Evolutionary conservation across 2,888 invertebrate genomes (phyloP).

Genomic region (Hyalella azteca): DNA sequence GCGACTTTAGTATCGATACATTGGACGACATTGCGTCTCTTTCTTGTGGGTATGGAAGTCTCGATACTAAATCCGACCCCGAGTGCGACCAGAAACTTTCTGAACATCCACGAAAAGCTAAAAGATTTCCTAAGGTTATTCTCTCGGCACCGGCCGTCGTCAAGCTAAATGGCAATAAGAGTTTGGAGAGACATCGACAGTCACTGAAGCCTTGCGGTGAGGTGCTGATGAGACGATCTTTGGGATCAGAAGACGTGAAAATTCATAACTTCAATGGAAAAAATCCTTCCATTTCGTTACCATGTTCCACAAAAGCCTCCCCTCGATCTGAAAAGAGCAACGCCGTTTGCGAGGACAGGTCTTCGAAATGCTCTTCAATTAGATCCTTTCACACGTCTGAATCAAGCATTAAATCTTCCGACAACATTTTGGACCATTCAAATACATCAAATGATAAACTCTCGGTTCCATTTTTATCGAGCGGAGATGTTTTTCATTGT

Average conservation of each 20-base stretch:
- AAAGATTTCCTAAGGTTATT: background rate
- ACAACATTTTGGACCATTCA: constrained; percentile 48
- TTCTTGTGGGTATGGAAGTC: constrained; percentile 53
- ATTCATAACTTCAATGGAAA: background rate
- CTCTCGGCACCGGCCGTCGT: background rate
- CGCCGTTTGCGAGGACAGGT: background rate
- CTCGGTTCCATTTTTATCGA: constrained; percentile 20
- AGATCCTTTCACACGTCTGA: constrained; percentile 51
- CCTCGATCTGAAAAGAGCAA: constrained; percentile 14
- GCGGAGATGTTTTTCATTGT: constrained; percentile 37
- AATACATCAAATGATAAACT: background rate
- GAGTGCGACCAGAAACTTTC: constrained; percentile 24
- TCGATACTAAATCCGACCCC: constrained; percentile 49
- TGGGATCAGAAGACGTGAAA: constrained; percentile 1
- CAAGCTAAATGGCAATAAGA: background rate
- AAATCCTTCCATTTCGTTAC: background rate
- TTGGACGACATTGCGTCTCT: constrained; percentile 54
- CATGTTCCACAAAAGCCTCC: background rate
- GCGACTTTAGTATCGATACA: constrained; percentile 56
- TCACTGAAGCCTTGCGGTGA: constrained; percentile 28
- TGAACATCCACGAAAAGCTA: background rate
- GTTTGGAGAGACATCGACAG: background rate
- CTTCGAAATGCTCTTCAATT: background rate
- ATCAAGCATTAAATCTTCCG: constrained; percentile 55
- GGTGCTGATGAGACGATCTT: constrained; percentile 7